These are phyloP conservation scores for Bucorvus abyssinicus DNA, from an alignment of 2,797 vertebrate species.

Conservation along the genomic window DNA sequence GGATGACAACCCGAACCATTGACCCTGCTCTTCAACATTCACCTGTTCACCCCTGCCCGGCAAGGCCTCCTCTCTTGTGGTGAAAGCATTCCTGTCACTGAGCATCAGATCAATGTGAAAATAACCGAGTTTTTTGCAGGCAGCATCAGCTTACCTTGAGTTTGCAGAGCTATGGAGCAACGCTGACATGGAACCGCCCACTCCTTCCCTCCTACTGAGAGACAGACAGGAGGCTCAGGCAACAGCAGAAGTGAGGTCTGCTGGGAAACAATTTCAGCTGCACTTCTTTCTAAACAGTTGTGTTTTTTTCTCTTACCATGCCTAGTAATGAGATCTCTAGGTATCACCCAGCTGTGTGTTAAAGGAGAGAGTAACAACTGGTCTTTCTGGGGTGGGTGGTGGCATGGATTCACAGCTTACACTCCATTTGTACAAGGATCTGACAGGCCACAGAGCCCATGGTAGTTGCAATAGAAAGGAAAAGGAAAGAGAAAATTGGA, in stretches of 20 bases:
- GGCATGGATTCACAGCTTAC: neutral
- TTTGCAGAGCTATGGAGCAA: neutral
- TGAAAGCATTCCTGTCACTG: neutral
- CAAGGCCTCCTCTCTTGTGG: neutral
- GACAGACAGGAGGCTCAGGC: neutral
- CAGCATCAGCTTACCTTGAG: neutral
- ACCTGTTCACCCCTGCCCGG: neutral
- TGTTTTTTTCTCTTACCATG: neutral
- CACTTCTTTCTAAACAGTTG: neutral
- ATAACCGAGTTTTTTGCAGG: neutral
- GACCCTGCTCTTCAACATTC: neutral
- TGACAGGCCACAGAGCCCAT: neutral
- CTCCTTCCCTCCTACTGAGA: neutral
- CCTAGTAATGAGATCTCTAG: neutral
- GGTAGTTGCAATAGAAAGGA: neutral
- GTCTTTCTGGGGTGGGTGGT: neutral
- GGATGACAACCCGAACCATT: neutral
- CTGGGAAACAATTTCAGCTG: neutral
- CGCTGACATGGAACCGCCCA: neutral
- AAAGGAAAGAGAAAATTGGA: neutral
- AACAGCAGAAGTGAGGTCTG: neutral
- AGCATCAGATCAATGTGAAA: neutral
- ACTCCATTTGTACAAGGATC: neutral
- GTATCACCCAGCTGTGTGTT: neutral
- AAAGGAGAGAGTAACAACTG: neutral